Evolutionary conservation across 1,140 invertebrate genomes (phyloP).

Genomic region (Drosophila mauritiana): DNA sequence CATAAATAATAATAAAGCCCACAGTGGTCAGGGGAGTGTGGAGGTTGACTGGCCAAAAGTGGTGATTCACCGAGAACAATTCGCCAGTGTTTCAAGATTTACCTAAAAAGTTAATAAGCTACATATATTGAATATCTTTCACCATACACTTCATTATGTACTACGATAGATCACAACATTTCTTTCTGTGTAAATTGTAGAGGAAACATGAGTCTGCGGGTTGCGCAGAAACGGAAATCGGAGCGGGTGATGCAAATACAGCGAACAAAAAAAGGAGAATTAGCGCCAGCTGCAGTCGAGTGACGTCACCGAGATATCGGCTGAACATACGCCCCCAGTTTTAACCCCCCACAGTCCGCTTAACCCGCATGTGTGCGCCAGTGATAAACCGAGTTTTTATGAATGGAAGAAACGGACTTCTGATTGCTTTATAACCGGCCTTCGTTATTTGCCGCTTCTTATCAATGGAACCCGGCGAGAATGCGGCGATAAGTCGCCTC

Average conservation of each 20-base stretch:
- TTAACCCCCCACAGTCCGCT: conserved; percentile 9
- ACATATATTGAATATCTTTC: background rate
- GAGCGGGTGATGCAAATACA: conserved; percentile 13
- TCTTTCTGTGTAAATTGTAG: background rate
- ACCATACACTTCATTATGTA: too few relatives aligned
- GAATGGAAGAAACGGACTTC: conserved; percentile 73
- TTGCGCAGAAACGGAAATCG: conserved; percentile 41
- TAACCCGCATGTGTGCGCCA: conserved; percentile 18
- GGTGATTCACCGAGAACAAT: background rate
- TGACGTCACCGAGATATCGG: conserved; percentile 61
- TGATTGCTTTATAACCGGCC: conserved; percentile 65
- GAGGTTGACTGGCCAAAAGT: background rate
- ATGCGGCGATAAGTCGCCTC: conserved; percentile 46
- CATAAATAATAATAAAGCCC: conserved; percentile 17
- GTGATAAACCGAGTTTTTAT: conserved; percentile 69
- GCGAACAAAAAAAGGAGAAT: conserved; percentile 29
- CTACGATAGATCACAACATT: background rate
- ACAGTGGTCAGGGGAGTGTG: background rate
- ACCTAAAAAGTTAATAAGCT: background rate
- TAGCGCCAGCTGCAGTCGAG: conserved; percentile 70
- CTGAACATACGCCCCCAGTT: conserved; percentile 44
- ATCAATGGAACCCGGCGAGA: conserved; percentile 50
- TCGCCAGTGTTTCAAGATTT: background rate
- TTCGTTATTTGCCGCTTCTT: conserved; percentile 41
- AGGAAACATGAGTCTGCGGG: conserved; percentile 34